Evolutionary conservation across 2,888 invertebrate species (phyloP).

Genomic region (Meandrusa payeni): DNA sequence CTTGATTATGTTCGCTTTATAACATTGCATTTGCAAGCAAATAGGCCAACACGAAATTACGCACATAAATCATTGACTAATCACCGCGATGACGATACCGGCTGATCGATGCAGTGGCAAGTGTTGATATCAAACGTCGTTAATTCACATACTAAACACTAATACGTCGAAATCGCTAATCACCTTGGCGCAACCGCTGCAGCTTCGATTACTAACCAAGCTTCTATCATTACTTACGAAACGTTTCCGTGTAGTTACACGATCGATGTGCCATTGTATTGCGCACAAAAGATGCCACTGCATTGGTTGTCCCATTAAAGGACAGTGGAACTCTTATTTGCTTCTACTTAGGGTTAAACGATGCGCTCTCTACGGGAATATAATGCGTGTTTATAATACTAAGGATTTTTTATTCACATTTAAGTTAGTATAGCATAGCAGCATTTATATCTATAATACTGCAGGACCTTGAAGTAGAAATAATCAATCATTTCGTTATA

Average conservation of each 20-base stretch:
- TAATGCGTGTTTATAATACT: conserved; percentile 15
- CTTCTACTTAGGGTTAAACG: conserved; percentile 46
- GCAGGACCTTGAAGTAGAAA: too few species aligned
- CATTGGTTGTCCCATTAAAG: conserved; percentile 61
- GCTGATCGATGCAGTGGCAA: conserved; percentile 58
- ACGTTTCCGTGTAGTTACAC: conserved; percentile 57
- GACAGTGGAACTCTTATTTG: conserved; percentile 59
- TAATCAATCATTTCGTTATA: too few species aligned
- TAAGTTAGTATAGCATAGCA: too few species aligned
- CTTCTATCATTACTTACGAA: conserved; percentile 54
- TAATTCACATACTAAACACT: too few species aligned
- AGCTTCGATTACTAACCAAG: conserved; percentile 63
- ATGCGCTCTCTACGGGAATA: conserved; percentile 25
- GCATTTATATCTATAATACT: too few species aligned
- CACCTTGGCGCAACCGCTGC: conserved; percentile 35
- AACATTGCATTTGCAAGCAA: conserved; percentile 29
- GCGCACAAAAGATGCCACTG: conserved; percentile 67
- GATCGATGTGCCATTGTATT: conserved; percentile 73
- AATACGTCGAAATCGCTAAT: conserved; percentile 44
- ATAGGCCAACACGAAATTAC: conserved; percentile 36
- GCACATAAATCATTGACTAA: conserved; percentile 52
- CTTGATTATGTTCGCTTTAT: conserved; percentile 15
- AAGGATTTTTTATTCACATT: conserved; percentile 3
- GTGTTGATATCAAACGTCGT: conserved; percentile 46
- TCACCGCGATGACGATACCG: conserved; percentile 41